A percentile compares a stretch with the other conserved stretches of the same genome.
Conservation (phyloP, 35 echinoderm and acorn worm genomes). For the Stichopus chloronotus region DNA sequence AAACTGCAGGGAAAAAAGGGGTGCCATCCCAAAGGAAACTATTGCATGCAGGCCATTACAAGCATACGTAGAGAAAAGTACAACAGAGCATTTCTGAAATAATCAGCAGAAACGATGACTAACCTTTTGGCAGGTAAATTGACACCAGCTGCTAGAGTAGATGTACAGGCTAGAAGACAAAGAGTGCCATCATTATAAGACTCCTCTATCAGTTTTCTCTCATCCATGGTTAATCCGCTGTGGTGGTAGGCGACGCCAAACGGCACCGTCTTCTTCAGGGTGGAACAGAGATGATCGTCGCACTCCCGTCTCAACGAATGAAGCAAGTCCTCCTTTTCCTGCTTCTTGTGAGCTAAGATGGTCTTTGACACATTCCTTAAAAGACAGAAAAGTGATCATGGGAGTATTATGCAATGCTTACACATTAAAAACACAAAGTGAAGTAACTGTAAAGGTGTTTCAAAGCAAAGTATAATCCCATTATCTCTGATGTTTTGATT, state of each 20-base stretch:
- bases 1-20: no score
- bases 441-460: not conserved
- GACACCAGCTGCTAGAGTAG: conserved; percentile 89
- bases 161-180: conserved; percentile 84
- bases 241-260: conserved; percentile 91
- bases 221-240: conserved; percentile 92
- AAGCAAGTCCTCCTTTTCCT: conserved; percentile 82
- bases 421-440: not conserved
- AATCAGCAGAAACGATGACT: not conserved
- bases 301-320: conserved; percentile 73
- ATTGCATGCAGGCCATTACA: no score
- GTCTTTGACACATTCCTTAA: conserved; percentile 69
- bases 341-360: conserved; percentile 72
- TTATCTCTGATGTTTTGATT: no score
- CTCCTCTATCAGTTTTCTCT: conserved; percentile 93
- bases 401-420: not conserved
- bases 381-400: not conserved
- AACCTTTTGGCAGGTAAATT: conserved; percentile 92
- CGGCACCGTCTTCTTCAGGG: conserved; percentile 80
- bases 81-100: no score
- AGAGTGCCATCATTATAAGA: conserved; percentile 86
- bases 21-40: no score
- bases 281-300: conserved; percentile 86
- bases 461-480: not conserved
- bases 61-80: no score